A percentile compares a stretch with the other conserved stretches of the same genome.
phyloP scores from a whole-genome alignment of 2,113 vertebrate genomes.

The Hyperopisus bebe region DNA sequence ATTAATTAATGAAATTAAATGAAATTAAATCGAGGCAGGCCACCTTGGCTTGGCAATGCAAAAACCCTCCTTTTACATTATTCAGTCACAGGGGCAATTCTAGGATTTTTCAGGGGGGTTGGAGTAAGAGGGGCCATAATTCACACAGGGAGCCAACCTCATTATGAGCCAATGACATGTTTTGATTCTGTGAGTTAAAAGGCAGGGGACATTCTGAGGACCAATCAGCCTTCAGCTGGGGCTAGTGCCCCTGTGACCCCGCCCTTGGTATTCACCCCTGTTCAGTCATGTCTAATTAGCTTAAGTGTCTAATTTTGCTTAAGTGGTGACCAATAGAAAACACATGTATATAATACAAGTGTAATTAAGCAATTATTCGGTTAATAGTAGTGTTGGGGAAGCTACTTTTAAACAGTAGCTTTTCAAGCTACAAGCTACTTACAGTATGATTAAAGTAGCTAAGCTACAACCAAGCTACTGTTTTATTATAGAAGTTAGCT shows the following conservation, averaged over 20 bases:
- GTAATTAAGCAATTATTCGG: background rate
- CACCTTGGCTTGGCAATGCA: background rate
- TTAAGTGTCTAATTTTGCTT: background rate
- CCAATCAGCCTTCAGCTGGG: background rate
- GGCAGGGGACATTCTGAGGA: background rate
- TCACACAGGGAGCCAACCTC: background rate
- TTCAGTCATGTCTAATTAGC: background rate
- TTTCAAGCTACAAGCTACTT: no score
- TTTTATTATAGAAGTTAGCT: no score
- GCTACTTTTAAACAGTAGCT: no score
- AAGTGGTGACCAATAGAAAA: background rate
- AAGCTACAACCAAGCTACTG: no score
- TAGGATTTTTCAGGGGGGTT: no score
- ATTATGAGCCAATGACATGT: background rate
- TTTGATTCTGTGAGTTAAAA: background rate
- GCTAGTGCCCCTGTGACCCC: background rate
- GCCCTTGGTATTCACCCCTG: background rate
- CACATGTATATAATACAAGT: background rate
- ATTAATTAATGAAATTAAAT: no score
- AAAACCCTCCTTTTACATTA: background rate
- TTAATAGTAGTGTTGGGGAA: background rate
- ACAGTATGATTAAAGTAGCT: no score
- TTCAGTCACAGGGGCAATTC: no score
- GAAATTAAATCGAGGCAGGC: background rate
- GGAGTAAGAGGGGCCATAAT: background rate